phyloP scores from a whole-genome alignment of 37 sponge, comb jelly and placozoan genomes.

The Haliclona indistincta region DNA sequence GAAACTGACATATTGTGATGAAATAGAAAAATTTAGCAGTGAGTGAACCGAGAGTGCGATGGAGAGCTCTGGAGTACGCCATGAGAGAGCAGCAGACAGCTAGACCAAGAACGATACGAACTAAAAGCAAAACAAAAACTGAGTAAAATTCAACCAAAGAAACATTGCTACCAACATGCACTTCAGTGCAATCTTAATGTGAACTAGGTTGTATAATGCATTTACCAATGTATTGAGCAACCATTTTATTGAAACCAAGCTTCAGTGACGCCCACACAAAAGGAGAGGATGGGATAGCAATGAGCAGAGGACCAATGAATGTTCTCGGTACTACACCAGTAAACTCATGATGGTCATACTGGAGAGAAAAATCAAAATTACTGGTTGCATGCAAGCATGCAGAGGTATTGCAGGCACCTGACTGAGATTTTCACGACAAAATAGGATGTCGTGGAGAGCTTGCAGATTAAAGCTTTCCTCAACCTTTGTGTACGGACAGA shows the following conservation, averaged over 20 bases:
- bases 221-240: conserved; percentile 76
- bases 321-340: conserved; percentile 93
- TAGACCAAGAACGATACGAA: conserved; percentile 74
- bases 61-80: conserved; percentile 56
- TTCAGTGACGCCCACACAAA: conserved; percentile 41
- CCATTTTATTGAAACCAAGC: conserved; percentile 37
- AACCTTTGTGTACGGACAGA: conserved; percentile 96
- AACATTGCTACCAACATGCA: not conserved
- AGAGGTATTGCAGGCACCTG: conserved; percentile 36
- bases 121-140: conserved; percentile 39
- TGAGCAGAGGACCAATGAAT: conserved; percentile 80
- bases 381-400: too few species aligned
- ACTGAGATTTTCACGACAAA: conserved; percentile 72
- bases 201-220: too few species aligned
- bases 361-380: not conserved
- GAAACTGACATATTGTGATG: conserved; percentile 90
- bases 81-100: conserved; percentile 66
- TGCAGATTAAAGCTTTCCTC: conserved; percentile 99
- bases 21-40: conserved; percentile 50
- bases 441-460: conserved; percentile 94
- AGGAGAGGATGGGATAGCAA: conserved; percentile 59
- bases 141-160: too few species aligned
- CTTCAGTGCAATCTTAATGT: too few species aligned
- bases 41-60: conserved; percentile 38
- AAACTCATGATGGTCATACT: conserved; percentile 93